Evolutionary conservation across 1,140 invertebrate species (phyloP), one percentile per base, ranked within the genome.

Genomic region (Pseudachorutes palmiensis): DNA sequence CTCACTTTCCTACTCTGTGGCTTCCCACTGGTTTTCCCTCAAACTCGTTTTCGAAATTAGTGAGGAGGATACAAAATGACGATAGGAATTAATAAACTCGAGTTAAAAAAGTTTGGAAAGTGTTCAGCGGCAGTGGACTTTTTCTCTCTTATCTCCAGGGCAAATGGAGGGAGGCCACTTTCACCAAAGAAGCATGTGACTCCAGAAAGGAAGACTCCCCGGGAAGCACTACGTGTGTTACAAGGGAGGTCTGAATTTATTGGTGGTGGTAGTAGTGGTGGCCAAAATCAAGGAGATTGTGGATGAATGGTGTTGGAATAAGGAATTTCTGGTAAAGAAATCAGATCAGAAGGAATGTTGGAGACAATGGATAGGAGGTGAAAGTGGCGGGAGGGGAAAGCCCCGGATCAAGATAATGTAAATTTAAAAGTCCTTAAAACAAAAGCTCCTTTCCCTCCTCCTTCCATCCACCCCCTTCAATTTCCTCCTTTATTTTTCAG

Each of bases 81-180:
- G 9, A 9, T 19, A 45, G 51, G 51, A 55, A 55, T 55, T 55
- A 55, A 55, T 55, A 55, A 55, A 55, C 51, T 55, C 51, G 14
- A 55, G 5, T 55, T 55, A 14, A 12, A 45, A 45, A 45, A 45
- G 9, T 45, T 45, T 45, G 36, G 9, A 12, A 45, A 19, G 36
- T 45, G 19, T 9, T 12, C 9, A 45, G 36, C 9, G 19, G 36
- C 36, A 9, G 3, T 55, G 24, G 24, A 55, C 51, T 55, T 55
- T 55, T 55, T 16, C 24, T 55, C 51, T 5, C 12, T 16, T 16
- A 16, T 12, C 24, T 55, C 51, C 3, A 55, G 51, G 51, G 24
- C 12, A 55, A 19, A 45, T 12, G 36, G 51, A 9, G 12, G 3
- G 14, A 14, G 12, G 51, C 3, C 12, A 55, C 12, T 55, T 26